A percentile compares a stretch with the other conserved stretches of the same genome.
Conservation (phyloP, 1,140 invertebrate genomes). For the Colletes gigas region DNA sequence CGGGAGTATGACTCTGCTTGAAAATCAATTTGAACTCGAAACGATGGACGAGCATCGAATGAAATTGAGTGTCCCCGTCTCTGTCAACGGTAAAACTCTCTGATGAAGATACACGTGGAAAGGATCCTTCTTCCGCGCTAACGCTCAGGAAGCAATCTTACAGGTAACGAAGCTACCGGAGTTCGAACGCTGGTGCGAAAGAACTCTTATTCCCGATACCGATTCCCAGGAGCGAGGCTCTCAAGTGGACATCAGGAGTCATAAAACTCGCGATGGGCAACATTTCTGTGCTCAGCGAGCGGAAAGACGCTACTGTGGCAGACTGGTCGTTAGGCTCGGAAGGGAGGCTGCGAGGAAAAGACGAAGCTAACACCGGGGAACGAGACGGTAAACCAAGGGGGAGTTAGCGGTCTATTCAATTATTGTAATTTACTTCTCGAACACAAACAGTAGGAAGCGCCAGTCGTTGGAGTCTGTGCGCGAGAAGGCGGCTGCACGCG, state of each 20-base stretch:
- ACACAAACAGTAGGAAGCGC: constrained; percentile 72
- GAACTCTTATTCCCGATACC: no score
- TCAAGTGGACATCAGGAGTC: neutral
- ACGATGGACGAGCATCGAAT: no score
- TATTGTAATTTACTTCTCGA: constrained; percentile 81
- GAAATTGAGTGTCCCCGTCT: no score
- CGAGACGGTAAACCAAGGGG: constrained; percentile 54
- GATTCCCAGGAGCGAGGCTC: no score
- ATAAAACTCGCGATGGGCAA: neutral
- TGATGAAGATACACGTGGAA: no score
- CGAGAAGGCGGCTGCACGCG: neutral
- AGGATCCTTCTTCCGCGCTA: no score
- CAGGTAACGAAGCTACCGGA: no score
- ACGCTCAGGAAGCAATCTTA: no score
- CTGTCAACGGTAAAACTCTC: no score
- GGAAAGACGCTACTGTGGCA: neutral
- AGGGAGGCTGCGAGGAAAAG: neutral
- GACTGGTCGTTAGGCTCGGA: neutral
- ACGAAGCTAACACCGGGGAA: constrained; percentile 15
- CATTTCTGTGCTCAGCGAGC: neutral
- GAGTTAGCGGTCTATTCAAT: constrained; percentile 80
- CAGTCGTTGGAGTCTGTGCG: neutral
- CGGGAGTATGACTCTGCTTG: no score
- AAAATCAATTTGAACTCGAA: no score
- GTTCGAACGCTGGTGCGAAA: no score